Conservation (phyloP, 2,113 vertebrate species). For the Mus spicilegus region DNA sequence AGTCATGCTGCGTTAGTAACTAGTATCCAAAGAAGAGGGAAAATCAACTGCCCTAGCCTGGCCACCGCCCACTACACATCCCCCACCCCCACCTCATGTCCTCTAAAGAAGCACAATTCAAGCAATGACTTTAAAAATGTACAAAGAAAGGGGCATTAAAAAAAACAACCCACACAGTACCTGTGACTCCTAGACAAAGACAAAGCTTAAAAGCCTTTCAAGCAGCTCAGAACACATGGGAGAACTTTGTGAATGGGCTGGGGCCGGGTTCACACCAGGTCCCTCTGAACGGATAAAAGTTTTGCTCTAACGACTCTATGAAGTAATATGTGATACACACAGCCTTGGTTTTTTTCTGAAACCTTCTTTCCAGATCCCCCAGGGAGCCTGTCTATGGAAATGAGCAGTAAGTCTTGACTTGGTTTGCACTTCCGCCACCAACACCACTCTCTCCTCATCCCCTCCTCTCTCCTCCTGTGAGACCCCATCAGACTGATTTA, state of each 20-base stretch:
- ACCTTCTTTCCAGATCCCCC: neutral
- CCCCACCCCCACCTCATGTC: neutral
- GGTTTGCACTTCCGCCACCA: neutral
- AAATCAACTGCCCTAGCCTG: neutral
- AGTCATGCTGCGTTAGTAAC: neutral
- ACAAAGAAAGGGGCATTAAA: neutral
- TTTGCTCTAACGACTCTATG: neutral
- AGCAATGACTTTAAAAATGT: neutral
- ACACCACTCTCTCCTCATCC: neutral
- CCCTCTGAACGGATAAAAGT: neutral
- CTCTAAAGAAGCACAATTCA: neutral
- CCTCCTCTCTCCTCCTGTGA: neutral
- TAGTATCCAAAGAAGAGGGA: neutral
- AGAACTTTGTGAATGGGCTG: neutral
- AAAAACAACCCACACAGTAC: neutral
- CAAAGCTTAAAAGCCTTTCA: neutral
- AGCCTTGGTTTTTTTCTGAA: neutral
- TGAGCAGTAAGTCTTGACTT: neutral
- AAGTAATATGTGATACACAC: neutral
- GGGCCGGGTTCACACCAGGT: neutral
- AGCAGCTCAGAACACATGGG: neutral
- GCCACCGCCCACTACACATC: neutral
- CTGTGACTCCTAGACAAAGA: conserved; percentile 22
- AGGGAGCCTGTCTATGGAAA: neutral
- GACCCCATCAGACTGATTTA: conserved; percentile 38